These are phyloP conservation scores for Iphiclides podalirius DNA, from an alignment of 2,888 invertebrate genomes.

Conservation along the genomic window DNA sequence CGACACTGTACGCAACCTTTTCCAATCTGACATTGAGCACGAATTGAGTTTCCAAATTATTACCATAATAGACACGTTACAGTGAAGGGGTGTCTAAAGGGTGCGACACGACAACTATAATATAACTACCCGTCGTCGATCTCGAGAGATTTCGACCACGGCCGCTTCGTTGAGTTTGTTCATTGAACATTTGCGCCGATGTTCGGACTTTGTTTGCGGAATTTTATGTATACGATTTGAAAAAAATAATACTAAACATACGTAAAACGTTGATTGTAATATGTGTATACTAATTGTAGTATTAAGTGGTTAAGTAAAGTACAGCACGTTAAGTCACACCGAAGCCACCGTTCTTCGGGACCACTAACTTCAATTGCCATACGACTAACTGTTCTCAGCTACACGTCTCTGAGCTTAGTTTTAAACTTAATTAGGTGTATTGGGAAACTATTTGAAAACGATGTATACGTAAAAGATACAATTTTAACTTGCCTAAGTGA, in stretches of 20 bases:
- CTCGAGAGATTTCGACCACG: constrained; percentile 29
- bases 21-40: constrained; percentile 34
- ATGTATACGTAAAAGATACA: constrained; percentile 78
- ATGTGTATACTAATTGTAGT: constrained; percentile 75
- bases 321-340: constrained; percentile 38
- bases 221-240: constrained; percentile 76
- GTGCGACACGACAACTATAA: constrained; percentile 47
- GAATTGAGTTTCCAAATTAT: constrained; percentile 48
- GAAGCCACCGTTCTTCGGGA: constrained; percentile 19
- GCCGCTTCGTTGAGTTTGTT: constrained; percentile 32
- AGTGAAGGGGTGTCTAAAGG: constrained; percentile 75
- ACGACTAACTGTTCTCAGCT: constrained; percentile 39
- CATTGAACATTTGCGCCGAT: constrained; percentile 59
- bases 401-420: constrained; percentile 70
- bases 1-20: constrained; percentile 70
- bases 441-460: constrained; percentile 72
- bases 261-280: constrained; percentile 79
- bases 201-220: constrained; percentile 67
- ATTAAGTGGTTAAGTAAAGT: constrained; percentile 54
- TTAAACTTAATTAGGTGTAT: constrained; percentile 65
- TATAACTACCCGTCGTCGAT: constrained; percentile 25
- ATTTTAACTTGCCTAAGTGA: constrained; percentile 80
- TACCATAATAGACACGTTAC: constrained; percentile 48
- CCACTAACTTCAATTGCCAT: constrained; percentile 31
- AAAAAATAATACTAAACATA: constrained; percentile 69